Conservation (phyloP, 2,888 invertebrate species). For the Ptychoptera contaminata region DNA sequence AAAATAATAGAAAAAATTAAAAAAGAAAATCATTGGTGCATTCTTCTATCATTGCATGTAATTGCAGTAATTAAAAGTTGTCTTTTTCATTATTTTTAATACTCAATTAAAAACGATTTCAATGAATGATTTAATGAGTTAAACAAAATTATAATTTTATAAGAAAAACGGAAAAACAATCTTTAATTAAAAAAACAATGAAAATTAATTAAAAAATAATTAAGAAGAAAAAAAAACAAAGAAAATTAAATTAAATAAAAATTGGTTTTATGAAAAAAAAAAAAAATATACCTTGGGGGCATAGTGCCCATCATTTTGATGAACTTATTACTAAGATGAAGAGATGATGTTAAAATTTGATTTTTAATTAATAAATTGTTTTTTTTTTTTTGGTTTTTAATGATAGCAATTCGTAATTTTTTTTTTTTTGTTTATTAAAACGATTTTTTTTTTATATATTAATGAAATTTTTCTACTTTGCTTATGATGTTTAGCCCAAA, state of each 20-base stretch:
- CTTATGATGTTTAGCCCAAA: constrained; percentile 8
- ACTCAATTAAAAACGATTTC: too few relatives aligned
- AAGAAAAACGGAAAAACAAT: not conserved
- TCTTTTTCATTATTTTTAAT: too few relatives aligned
- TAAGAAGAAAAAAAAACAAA: constrained; percentile 6
- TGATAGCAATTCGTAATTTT: not conserved
- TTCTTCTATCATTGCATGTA: too few relatives aligned
- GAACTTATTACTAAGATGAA: too few relatives aligned
- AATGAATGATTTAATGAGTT: too few relatives aligned
- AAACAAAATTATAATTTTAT: not conserved
- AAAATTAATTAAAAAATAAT: constrained; percentile 1
- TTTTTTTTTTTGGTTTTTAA: not conserved
- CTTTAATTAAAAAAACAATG: not conserved
- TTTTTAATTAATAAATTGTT: constrained; percentile 2
- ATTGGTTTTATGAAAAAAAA: not conserved
- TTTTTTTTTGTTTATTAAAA: constrained; percentile 1
- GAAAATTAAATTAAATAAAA: constrained; percentile 1
- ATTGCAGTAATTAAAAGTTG: too few relatives aligned
- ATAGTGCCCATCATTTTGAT: constrained; percentile 33
- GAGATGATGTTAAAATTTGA: not conserved
- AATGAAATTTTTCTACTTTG: constrained; percentile 7
- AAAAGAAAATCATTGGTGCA: too few relatives aligned
- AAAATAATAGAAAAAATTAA: too few relatives aligned
- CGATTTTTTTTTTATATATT: constrained; percentile 10
- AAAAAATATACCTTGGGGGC: constrained; percentile 31